Base-by-base conservation (phyloP, 2,797 vertebrate genomes). In the Protosalanx chinensis region DNA sequence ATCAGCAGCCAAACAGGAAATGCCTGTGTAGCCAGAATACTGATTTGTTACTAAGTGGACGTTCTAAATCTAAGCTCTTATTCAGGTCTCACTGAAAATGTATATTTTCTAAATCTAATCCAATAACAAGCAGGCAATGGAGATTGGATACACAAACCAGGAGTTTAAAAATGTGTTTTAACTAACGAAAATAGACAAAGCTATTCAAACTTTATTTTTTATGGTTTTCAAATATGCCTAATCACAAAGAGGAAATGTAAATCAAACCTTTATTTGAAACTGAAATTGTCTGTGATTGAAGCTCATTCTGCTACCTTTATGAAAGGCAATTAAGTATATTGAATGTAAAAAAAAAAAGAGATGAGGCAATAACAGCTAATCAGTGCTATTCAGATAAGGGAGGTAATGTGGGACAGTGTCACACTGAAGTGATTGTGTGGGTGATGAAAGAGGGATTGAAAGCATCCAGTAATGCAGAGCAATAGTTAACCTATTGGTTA, bases 391-490 rank as follows among this genome's bases (percentile, higher is more conserved):
- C 18, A 58, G 56, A 58, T 23, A 13, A 58, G 23, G 56, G 6
- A 23, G 23, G 56, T 23, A 58, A 30, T 27, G 32, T 20, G 27
- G 20, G 64, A 65, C 53, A 37, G 51, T 51, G 61, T 23, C 60
- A 51, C 62, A 49, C 41, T 71, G 56, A 70, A 75, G 68, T 35
- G 62, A 20, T 32, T 62, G 35, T 73, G 56, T 56, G 49, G 33
- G 53, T 32, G 56, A 72, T 69, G 59, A 76, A 65, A 65, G 59
- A 58, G 20, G 32, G 35, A 72, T 65, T 72, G 62, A 68, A 76
- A 68, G n/a, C 70, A 62, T 33, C 67, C 49, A 68, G 75, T 41
- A 57, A 68, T 63, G 64, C 20, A 49, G 57, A 67, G 13, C 67
- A 65, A 74, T 72, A 63, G 73, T 72, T 53, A 67, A 58, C 13